Evolutionary conservation across 1,140 invertebrate genomes (phyloP).

Genomic region (Melanaphis sacchari): DNA sequence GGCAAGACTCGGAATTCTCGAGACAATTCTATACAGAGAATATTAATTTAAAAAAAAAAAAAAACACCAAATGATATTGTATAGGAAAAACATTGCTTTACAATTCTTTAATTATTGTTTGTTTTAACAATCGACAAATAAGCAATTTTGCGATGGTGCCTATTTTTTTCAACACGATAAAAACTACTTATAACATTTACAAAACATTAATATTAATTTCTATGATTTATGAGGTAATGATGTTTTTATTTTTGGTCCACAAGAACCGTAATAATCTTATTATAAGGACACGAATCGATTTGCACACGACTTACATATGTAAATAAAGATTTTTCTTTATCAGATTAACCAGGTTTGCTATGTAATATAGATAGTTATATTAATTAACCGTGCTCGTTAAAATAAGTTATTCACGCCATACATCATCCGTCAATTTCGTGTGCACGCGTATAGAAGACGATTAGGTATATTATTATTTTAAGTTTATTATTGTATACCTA

Average conservation of each 20-base stretch:
- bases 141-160: background rate
- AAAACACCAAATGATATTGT: background rate
- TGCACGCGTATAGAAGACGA: background rate
- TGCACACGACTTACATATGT: background rate
- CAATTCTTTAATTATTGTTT: background rate
- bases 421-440: background rate
- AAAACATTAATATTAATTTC: constrained; percentile 17
- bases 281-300: constrained; percentile 1
- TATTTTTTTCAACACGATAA: background rate
- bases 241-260: background rate
- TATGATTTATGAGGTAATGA: background rate
- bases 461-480: background rate
- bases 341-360: background rate
- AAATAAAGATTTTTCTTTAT: background rate
- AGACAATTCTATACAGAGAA: background rate
- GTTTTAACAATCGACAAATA: background rate
- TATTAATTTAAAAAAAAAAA: constrained; percentile 1
- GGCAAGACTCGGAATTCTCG: background rate
- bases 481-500: background rate
- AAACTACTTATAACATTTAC: background rate
- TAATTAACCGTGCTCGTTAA: background rate
- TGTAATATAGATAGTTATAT: constrained; percentile 7
- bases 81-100: background rate
- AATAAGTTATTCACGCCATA: background rate
- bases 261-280: background rate